Evolutionary conservation across 2,113 vertebrate genomes (phyloP).

Genomic region (Phoxinus phoxinus): DNA sequence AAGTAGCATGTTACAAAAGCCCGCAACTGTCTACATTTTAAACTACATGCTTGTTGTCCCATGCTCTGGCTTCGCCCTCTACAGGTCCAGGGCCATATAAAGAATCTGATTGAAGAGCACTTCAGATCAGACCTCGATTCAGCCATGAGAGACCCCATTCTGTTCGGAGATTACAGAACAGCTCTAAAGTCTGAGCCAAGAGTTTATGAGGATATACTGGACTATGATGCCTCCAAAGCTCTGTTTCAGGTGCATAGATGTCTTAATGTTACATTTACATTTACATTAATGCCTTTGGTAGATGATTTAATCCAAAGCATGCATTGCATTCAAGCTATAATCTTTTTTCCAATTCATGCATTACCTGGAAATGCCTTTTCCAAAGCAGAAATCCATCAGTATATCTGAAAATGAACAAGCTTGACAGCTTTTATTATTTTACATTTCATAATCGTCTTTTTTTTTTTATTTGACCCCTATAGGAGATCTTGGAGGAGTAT

Average conservation of each 20-base stretch:
- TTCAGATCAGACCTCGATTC: conserved; percentile 78
- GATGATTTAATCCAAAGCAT: background rate
- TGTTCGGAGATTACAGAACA: conserved; percentile 93
- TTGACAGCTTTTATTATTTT: background rate
- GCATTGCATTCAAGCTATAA: background rate
- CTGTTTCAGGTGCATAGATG: conserved; percentile 84
- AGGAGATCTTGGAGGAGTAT: conserved; percentile 96
- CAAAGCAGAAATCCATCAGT: background rate
- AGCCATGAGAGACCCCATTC: conserved; percentile 86
- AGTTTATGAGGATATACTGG: conserved; percentile 93
- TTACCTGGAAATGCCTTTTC: background rate
- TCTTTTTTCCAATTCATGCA: background rate
- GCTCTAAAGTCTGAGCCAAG: conserved; percentile 85
- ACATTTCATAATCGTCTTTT: background rate
- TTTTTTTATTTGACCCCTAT: conserved; percentile 17
- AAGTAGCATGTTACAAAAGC: background rate
- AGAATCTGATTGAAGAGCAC: conserved; percentile 77
- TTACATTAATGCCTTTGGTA: background rate
- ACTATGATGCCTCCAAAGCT: conserved; percentile 89
- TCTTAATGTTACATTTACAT: background rate
- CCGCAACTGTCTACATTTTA: background rate
- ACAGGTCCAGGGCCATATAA: conserved; percentile 88
- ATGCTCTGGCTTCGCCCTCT: background rate
- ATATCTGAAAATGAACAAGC: background rate
- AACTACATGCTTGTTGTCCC: background rate